Evolutionary conservation across 2,888 invertebrate species (phyloP).

Genomic region (Ophonus ardosiacus): DNA sequence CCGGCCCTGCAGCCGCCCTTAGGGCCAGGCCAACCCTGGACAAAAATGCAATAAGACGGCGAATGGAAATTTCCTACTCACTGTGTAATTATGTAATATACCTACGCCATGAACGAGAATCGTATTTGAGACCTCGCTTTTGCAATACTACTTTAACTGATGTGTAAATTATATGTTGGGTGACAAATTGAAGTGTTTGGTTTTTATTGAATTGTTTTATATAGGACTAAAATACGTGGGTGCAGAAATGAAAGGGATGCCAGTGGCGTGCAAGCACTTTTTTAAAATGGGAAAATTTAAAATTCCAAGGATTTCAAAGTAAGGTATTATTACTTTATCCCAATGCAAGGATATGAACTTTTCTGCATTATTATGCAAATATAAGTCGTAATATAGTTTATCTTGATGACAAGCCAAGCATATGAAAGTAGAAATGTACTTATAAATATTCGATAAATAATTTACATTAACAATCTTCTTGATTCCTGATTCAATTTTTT

Average conservation of each 20-base stretch:
- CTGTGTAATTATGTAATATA: slow-evolving; percentile 44
- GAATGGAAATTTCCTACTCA: slow-evolving; percentile 45
- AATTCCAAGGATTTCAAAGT: not conserved
- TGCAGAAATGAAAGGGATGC: slow-evolving; percentile 18
- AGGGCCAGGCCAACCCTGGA: slow-evolving; percentile 29
- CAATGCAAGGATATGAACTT: slow-evolving; percentile 2
- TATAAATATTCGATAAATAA: not conserved
- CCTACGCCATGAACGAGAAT: slow-evolving; percentile 17
- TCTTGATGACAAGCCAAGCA: not conserved
- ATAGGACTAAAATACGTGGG: slow-evolving; percentile 14
- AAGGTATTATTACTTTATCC: not conserved
- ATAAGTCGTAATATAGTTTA: not conserved
- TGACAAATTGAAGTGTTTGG: slow-evolving; percentile 43
- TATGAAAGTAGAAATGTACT: not conserved
- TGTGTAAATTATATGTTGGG: slow-evolving; percentile 40
- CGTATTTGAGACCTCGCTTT: slow-evolving; percentile 29
- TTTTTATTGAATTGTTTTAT: slow-evolving; percentile 36
- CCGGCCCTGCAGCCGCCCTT: slow-evolving; percentile 20
- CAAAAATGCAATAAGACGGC: slow-evolving; percentile 33
- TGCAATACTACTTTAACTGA: slow-evolving; percentile 44
- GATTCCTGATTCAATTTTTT: not conserved
- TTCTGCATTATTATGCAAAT: not conserved
- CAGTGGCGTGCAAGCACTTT: not conserved
- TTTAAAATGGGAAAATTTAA: not conserved
- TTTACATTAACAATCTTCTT: not conserved